Percentiles rank a stretch among this genome's conserved stretches.
These are phyloP conservation scores for Bujurquina vittata DNA, from an alignment of 2,113 vertebrate genomes.

Conservation along the genomic window DNA sequence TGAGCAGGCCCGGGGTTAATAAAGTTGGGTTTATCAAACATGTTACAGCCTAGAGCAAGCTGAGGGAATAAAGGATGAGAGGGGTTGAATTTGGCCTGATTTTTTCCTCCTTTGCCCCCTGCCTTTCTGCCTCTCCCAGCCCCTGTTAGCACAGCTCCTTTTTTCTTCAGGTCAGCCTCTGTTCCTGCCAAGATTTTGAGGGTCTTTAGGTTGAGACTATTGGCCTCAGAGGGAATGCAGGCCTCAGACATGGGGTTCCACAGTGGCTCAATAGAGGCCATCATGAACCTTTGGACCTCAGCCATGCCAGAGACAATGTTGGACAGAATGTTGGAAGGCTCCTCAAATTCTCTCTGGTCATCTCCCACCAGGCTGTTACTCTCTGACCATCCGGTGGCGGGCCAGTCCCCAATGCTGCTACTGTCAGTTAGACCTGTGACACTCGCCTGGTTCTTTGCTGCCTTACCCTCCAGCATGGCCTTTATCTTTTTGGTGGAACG, in stretches of 20 bases:
- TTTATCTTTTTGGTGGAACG: constrained; percentile 94
- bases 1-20: constrained; percentile 96
- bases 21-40: constrained; percentile 97
- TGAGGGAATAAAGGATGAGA: constrained; percentile 87
- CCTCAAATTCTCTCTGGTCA: constrained; percentile 97
- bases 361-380: constrained; percentile 89
- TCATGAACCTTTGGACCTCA: constrained; percentile 98
- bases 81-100: constrained; percentile 85
- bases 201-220: constrained; percentile 98
- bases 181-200: constrained; percentile 97
- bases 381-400: constrained; percentile 85
- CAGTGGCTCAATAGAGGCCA: constrained; percentile 97
- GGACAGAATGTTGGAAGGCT: constrained; percentile 97
- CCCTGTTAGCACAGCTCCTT: constrained; percentile 81
- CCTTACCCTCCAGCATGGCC: constrained; percentile 83
- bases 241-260: constrained; percentile 92
- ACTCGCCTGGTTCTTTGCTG: constrained; percentile 85
- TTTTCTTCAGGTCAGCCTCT: constrained; percentile 94
- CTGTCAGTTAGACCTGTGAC: constrained; percentile 69
- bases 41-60: constrained; percentile 84
- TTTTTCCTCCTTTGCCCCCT: constrained; percentile 89
- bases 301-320: constrained; percentile 99
- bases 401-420: constrained; percentile 85
- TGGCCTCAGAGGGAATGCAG: constrained; percentile 91
- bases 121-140: constrained; percentile 88